Evolutionary conservation across 2,888 invertebrate genomes (phyloP), one percentile per base, ranked within the genome.

Genomic region (Psylliodes chrysocephalus): DNA sequence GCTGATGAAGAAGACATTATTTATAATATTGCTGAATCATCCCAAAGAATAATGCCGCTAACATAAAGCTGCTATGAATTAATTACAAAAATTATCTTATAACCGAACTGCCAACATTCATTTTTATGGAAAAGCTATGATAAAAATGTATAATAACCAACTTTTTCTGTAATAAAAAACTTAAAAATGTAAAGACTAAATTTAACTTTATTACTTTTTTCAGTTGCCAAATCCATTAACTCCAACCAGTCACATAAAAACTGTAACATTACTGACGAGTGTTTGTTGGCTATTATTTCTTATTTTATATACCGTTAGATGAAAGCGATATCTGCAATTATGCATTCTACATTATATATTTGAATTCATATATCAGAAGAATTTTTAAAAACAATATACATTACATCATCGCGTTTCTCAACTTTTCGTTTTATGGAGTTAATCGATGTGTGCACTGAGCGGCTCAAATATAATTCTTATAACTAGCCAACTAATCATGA

Each of bases 91-190:
- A 35, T 7, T 7, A 35, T 35, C 5, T 35, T 35, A 35, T 35
- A 35, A 35, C 35, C 5, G 35, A 35, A 35, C 35, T 35, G 35
- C n/a, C 35, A 35, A 35, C 35, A 35, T 35, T 35, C 2, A 35
- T 35, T 35, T 35, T 35, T 35, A 35, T 35, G 35, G n/a, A 35
- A 35, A 35, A 35, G 35, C n/a, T 35, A n/a, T 35, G 2, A 35
- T 35, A 35, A 35, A 35, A 35, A 35, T 35, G n/a, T 35, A 35
- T 35, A 35, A 35, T 35, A 35, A n/a, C 35, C n/a, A 35, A 35
- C n/a, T 35, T 35, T 35, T 35, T 35, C 35, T 35, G 35, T 35
- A 35, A 35, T 35, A 35, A 35, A n/a, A 35, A 35, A 35, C 35
- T 35, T 35, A 35, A 35, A 35, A 35, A 35, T 35, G 5, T 35